Evolutionary conservation across 2,888 invertebrate genomes (phyloP).

Genomic region (Drosophila tanythrix): DNA sequence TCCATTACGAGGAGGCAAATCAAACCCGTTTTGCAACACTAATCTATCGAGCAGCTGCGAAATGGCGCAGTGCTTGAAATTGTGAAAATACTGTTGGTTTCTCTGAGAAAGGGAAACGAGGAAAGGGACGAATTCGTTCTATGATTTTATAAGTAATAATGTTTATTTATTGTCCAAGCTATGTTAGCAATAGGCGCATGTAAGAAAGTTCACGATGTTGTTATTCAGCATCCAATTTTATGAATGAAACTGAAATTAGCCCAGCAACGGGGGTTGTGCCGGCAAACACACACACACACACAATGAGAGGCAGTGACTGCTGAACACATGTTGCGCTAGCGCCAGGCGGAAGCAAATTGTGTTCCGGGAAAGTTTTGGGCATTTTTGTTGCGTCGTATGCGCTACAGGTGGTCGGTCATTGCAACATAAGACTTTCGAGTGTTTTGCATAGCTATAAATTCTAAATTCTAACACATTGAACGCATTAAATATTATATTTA

Average conservation of each 20-base stretch:
- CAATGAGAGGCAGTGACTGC: slow-evolving; percentile 27
- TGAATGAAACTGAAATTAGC: slow-evolving; percentile 50
- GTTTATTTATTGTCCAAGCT: background rate
- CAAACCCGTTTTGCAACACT: slow-evolving; percentile 37
- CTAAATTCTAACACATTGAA: background rate
- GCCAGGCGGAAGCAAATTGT: slow-evolving; percentile 59
- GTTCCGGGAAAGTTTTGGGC: slow-evolving; percentile 51
- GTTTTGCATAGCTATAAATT: background rate
- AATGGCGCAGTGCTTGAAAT: slow-evolving; percentile 29
- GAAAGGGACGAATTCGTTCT: background rate
- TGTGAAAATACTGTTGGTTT: background rate
- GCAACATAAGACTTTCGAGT: slow-evolving; percentile 1
- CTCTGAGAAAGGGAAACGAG: background rate
- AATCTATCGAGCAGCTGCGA: slow-evolving; percentile 16
- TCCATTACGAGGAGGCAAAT: slow-evolving; percentile 1
- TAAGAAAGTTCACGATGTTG: background rate
- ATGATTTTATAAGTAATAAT: background rate
- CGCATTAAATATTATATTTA: background rate
- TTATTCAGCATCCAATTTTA: slow-evolving; percentile 25
- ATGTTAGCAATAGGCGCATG: background rate
- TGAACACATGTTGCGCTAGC: slow-evolving; percentile 72
- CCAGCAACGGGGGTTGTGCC: slow-evolving; percentile 45
- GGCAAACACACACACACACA: slow-evolving; percentile 28
- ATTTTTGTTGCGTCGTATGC: slow-evolving; percentile 33
- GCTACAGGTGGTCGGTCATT: slow-evolving; percentile 44